Base-by-base conservation (phyloP, 2,888 invertebrate species). In the Rhingia campestris region DNA sequence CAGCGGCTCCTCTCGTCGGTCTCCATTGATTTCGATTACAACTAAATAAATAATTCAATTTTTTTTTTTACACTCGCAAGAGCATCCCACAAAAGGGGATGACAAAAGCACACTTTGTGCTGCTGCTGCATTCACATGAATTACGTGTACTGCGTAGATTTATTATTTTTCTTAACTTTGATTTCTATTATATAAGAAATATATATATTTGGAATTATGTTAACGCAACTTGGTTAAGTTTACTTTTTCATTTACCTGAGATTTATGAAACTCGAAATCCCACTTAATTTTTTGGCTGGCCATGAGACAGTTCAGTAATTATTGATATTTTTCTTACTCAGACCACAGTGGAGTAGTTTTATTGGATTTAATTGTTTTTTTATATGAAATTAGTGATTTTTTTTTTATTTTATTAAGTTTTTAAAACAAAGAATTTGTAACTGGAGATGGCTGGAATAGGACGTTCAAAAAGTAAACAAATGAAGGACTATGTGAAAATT, bases 51-150 rank as follows among this genome's bases (percentile, higher is more conserved):
- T 49, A 61, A 59, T 51, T 54, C 22, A 58, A 30, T 35, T 53
- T 59, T 77, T 59, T 76, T 82, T 82, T 67, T 61, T 73, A 63
- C 56, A 81, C 49, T 67, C 61, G 45, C 59, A 58, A 61, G 63
- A 56, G 10, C 43, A 58, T 67, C 30, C 41, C 53, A 53, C 37
- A 53, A 4, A 30, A 72, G 22, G 2, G 53, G 43, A 56, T 35
- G 35, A 39, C 45, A 54, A 22, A 47, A 6, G 41, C 49, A 54
- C 43, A 33, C 35, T 53, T 6, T 73, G 73, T 63, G 45, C 33
- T 47, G 43, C 53, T 63, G 45, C 14, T 47, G 43, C 53, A 14
- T 45, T 53, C 72, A 33, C 59, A 33, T 33, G 30, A 30, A 59
- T 32, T 61, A 51, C 59, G 59, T 10, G 56, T 43, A 22, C 33